Evolutionary conservation across 2,888 invertebrate genomes (phyloP).

Genomic region (Harpalus rufipes): DNA sequence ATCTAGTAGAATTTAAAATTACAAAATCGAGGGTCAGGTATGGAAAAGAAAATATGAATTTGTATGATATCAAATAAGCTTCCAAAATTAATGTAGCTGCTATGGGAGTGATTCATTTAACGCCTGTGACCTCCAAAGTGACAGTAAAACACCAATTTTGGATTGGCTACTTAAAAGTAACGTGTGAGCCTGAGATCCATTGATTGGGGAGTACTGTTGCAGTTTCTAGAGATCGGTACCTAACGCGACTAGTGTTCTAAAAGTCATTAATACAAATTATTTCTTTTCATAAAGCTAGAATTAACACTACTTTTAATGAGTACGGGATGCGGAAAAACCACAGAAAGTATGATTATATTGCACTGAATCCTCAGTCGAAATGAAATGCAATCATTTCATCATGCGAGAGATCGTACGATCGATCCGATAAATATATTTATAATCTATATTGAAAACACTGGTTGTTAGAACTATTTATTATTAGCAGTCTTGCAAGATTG

Average conservation of each 20-base stretch:
- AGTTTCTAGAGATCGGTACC: conserved; percentile 58
- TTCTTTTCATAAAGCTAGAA: conserved; percentile 60
- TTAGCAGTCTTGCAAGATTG: conserved; percentile 73
- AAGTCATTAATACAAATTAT: conserved; percentile 51
- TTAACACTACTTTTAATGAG: conserved; percentile 72
- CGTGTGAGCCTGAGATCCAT: no score
- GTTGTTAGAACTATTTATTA: conserved; percentile 76
- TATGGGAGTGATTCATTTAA: no score
- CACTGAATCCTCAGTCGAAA: conserved; percentile 77
- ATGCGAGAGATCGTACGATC: conserved; percentile 64
- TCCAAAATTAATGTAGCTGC: no score
- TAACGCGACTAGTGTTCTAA: conserved; percentile 58
- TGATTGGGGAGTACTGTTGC: conserved; percentile 9
- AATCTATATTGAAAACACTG: conserved; percentile 77
- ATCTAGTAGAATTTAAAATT: no score
- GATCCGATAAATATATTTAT: conserved; percentile 73
- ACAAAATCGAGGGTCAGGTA: no score
- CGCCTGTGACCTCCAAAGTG: no score
- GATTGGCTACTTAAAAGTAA: no score
- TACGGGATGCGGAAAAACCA: conserved; percentile 75
- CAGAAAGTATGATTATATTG: conserved; percentile 76
- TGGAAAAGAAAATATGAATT: no score
- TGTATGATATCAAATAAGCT: no score
- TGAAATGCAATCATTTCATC: conserved; percentile 68
- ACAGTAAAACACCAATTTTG: no score